Percentiles rank a stretch among this genome's conserved stretches.
These are phyloP conservation scores for Macropodus opercularis DNA, from an alignment of 2,797 vertebrate species.

Conservation along the genomic window DNA sequence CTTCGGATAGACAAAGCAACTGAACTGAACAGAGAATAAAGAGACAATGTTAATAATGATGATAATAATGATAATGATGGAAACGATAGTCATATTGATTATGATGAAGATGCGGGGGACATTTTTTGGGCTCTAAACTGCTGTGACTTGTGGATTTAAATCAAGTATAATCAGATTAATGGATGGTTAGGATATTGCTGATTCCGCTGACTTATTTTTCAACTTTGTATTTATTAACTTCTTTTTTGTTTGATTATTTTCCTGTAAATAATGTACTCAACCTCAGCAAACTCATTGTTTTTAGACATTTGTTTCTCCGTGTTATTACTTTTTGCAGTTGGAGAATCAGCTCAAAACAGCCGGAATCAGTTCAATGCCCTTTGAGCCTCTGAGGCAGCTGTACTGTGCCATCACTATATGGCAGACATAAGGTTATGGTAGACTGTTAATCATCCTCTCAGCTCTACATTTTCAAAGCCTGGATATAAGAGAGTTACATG, in stretches of 20 bases:
- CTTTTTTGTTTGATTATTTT: constrained; percentile 62
- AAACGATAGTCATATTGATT: constrained; percentile 70
- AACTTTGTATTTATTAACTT: constrained; percentile 73
- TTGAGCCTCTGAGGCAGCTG: constrained; percentile 49
- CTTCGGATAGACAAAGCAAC: constrained; percentile 84
- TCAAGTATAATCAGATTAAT: constrained; percentile 70
- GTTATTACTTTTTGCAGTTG: constrained; percentile 72
- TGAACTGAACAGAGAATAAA: constrained; percentile 42
- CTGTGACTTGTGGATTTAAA: constrained; percentile 75
- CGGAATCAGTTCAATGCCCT: constrained; percentile 55
- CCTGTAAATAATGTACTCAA: constrained; percentile 81
- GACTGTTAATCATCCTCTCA: constrained; percentile 77
- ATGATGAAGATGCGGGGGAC: constrained; percentile 64
- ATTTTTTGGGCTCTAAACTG: constrained; percentile 68
- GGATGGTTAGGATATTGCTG: constrained; percentile 60
- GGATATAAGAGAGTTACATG: constrained; percentile 79
- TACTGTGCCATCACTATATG: constrained; percentile 52
- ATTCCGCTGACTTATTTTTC: constrained; percentile 63
- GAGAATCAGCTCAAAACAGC: constrained; percentile 63
- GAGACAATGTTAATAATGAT: constrained; percentile 55
- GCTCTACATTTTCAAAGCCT: constrained; percentile 69
- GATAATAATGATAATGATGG: constrained; percentile 50
- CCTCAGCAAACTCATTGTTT: constrained; percentile 71
- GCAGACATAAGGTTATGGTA: constrained; percentile 69
- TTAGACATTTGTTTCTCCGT: constrained; percentile 73